Evolutionary conservation across 2,113 vertebrate species (phyloP), one percentile per base, ranked within the genome.

Genomic region (Eudyptes chrysolophus): DNA sequence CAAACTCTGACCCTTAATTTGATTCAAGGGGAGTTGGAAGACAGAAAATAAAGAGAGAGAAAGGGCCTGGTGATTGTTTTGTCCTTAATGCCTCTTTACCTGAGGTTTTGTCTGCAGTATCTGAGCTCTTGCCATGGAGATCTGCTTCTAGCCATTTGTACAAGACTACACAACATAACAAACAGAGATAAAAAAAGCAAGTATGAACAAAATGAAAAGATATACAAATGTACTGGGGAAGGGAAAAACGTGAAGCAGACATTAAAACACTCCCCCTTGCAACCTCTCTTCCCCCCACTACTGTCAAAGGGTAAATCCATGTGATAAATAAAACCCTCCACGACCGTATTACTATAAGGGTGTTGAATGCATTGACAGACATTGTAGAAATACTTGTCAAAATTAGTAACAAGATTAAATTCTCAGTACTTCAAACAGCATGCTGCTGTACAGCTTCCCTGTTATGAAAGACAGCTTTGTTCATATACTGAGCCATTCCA

Each of bases 91-190:
- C 81, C 69, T 92, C 78, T 98, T 99, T 99, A 99, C 99, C 99
- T 99, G 99, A 95, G 84, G 97, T 92, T 95, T 97, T 95, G 97
- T 98, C 97, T 98, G 98, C 92, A 95, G 98, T 86, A 96, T 98
- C 98, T 95, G 98, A 98, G 97, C 98, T 99, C 98, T 96, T 99
- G 98, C 99, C 99, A 97, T 99, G 99, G 85, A 99, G 99, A 93
- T 99, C 99, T 96, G 99, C 99, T 98, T 99, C 99, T 93, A 99
- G 99, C 99, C 99, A 99, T 97, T 99, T 99, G 99, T 99, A 99
- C 98, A 99, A 99, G 97, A 99, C 99, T 99, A 99, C 64, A 98
- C 95, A 98, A 98, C 97, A 97, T 95, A 98, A 99, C 94, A 99
- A 98, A 99, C 94, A 99, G 97, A 98, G 96, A 98, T 97, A 98